Percentiles rank a stretch among this genome's conserved stretches.
These are phyloP conservation scores for Onychomys arenicola DNA, from an alignment of 2,797 vertebrate species.

Conservation along the genomic window DNA sequence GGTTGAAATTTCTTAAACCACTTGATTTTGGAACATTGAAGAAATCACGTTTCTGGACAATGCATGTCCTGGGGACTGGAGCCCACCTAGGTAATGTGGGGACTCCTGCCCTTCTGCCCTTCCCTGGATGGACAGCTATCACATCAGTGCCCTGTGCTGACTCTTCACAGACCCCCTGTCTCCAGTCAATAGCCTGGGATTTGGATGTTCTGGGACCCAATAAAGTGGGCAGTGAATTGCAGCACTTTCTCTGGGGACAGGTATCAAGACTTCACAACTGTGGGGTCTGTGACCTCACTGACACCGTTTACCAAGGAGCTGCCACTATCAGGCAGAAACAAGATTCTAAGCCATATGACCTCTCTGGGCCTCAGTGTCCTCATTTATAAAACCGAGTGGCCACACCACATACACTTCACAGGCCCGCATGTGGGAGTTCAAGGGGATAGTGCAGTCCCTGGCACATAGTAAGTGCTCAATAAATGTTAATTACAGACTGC, in stretches of 20 bases:
- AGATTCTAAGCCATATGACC: neutral
- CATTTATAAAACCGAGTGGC: slow-evolving; percentile 39
- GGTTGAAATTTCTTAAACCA: neutral
- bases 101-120: neutral
- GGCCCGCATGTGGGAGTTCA: slow-evolving; percentile 6
- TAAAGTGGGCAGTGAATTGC: neutral
- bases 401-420: neutral
- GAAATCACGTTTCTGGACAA: neutral
- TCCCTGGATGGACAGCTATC: neutral
- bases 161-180: slow-evolving; percentile 13
- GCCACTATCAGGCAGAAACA: neutral
- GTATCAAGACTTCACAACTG: neutral
- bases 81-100: neutral
- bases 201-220: neutral
- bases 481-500: slow-evolving; percentile 50
- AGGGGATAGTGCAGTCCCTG: neutral
- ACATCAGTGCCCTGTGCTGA: neutral
- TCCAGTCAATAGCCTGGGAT: neutral
- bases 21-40: slow-evolving; percentile 12
- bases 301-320: neutral
- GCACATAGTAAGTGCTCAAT: slow-evolving; percentile 32
- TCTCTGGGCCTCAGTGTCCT: slow-evolving; percentile 3
- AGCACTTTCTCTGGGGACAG: neutral
- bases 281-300: neutral
- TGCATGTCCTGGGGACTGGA: neutral